These are phyloP conservation scores for Zeuzera pyrina DNA, from an alignment of 2,888 invertebrate species.

Conservation along the genomic window DNA sequence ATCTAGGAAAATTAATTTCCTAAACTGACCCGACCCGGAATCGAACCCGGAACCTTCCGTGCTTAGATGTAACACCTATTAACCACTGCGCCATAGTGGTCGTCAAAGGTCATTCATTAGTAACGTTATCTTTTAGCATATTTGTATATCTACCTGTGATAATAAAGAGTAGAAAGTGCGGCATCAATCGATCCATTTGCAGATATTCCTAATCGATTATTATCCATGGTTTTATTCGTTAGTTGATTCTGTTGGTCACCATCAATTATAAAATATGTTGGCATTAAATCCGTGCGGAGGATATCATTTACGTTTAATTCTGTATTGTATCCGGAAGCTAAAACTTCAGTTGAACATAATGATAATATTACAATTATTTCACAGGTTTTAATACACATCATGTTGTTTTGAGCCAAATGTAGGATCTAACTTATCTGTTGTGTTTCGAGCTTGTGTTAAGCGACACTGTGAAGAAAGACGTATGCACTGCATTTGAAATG, in stretches of 20 bases:
- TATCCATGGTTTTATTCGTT: no score
- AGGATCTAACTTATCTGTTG: no score
- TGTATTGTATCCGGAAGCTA: conserved; percentile 26
- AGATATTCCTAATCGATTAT: no score
- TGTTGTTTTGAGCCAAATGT: no score
- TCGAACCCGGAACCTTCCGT: no score
- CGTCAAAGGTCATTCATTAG: no score
- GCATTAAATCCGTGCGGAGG: conserved; percentile 79
- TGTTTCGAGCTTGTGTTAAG: conserved; percentile 3
- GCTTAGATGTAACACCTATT: no score
- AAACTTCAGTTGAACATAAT: conserved; percentile 7
- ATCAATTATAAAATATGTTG: conserved; percentile 74
- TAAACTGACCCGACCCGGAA: no score
- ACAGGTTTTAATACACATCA: no score
- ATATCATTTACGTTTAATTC: conserved; percentile 77
- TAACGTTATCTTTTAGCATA: not conserved
- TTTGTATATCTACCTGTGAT: conserved; percentile 78
- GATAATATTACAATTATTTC: conserved; percentile 4
- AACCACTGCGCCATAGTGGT: no score
- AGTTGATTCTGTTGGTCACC: conserved; percentile 29
- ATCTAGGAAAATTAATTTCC: no score
- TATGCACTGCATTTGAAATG: conserved; percentile 13
- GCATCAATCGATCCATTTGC: conserved; percentile 74
- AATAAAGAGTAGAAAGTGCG: conserved; percentile 77
- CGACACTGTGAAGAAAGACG: conserved; percentile 1